Conservation (phyloP, 2,888 invertebrate species). For the Caenorhabditis angaria region DNA sequence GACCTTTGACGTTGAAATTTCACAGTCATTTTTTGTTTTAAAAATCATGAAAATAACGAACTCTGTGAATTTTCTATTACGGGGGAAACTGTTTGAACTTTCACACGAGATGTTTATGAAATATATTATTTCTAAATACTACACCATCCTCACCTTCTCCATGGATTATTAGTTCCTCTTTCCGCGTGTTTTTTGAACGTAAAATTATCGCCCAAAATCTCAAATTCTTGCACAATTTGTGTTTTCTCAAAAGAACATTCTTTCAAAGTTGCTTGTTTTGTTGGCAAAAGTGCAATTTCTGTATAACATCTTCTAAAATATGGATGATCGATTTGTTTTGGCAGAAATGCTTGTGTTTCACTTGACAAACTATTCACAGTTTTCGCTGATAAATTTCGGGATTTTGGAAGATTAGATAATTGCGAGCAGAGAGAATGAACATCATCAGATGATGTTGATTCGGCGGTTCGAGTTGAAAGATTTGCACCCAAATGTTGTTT, state of each 20-base stretch:
- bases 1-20: too few species aligned
- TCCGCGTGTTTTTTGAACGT: conserved; percentile 26
- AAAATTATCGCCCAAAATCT: conserved; percentile 26
- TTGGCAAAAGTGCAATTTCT: neutral
- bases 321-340: neutral
- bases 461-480: too few species aligned
- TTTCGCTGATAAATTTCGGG: neutral
- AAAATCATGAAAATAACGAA: too few species aligned
- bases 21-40: too few species aligned
- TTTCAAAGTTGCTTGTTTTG: conserved; percentile 7
- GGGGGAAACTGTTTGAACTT: too few species aligned
- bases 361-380: neutral
- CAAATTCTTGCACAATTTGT: conserved; percentile 25
- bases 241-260: conserved; percentile 13
- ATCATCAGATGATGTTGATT: conserved; percentile 30
- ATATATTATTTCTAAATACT: neutral
- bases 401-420: conserved; percentile 20
- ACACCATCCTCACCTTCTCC: conserved; percentile 20
- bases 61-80: too few species aligned
- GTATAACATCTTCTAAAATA: neutral
- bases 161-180: conserved; percentile 40
- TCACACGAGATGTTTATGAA: too few species aligned
- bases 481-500: neutral
- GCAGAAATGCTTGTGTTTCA: neutral
- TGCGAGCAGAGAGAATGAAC: conserved; percentile 38